Conservation (phyloP, 2,113 vertebrate genomes). For the Dipodomys stephensi region DNA sequence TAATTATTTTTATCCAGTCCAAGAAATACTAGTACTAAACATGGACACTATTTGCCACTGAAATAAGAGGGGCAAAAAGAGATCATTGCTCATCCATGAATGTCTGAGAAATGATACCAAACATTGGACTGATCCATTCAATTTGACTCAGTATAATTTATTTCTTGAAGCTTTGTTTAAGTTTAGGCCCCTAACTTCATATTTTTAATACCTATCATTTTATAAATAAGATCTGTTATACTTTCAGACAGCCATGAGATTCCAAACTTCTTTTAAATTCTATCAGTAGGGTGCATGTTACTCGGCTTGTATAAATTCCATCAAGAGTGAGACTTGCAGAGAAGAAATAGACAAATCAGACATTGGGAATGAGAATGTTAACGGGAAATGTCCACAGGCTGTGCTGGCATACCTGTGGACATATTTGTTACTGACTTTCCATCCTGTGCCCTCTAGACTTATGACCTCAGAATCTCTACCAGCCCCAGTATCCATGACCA, state of each 20-base stretch:
- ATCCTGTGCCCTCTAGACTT: not conserved
- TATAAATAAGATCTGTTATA: slow-evolving; percentile 5
- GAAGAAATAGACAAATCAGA: not conserved
- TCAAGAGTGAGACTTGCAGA: not conserved
- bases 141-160: not conserved
- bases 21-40: not conserved
- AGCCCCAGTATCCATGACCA: not conserved
- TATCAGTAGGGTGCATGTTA: not conserved
- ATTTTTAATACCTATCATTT: not conserved
- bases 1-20: not conserved
- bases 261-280: slow-evolving; percentile 4
- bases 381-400: not conserved
- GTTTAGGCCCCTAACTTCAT: not conserved
- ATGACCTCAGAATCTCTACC: not conserved
- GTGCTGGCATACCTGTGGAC: too few species aligned
- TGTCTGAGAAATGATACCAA: not conserved
- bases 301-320: not conserved
- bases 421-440: not conserved
- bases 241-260: not conserved
- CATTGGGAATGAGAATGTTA: not conserved
- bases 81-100: not conserved
- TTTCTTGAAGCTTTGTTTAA: slow-evolving; percentile 23
- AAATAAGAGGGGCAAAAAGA: not conserved
- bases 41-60: not conserved
- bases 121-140: not conserved